Evolutionary conservation across 2,113 vertebrate species (phyloP), one percentile per base, ranked within the genome.

Genomic region (Alligator sinensis): DNA sequence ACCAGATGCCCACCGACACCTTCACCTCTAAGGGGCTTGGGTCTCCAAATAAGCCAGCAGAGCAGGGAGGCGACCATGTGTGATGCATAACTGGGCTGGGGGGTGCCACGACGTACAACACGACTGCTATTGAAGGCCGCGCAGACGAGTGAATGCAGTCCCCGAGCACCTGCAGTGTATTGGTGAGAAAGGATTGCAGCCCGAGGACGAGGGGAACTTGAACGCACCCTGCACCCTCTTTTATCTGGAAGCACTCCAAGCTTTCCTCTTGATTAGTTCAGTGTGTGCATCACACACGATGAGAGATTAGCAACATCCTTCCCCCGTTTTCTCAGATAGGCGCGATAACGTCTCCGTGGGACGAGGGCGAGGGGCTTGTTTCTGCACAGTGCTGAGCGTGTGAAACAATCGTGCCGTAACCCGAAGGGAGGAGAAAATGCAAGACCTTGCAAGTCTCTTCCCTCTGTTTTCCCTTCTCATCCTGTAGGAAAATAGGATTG

Each of bases 171-270:
- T 95, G 96, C 66, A 9, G 79, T 30, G 61, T n/a, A 13, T 16
- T 25, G 92, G 86, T 17, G 80, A 22, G 4, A 5, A 80, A 90
- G 68, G 27, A 80, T 4, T 0, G 64, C 80, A 76, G 94, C 96
- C 90, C 19, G 1, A 1, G 70, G 93, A 95, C 91, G 17, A 72
- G 3, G 15, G 57, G 89, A 91, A 64, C 3, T 11, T 0, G 3
- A 25, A 72, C 0, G 59, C 24, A 77, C 76, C 86, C 83, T 3
- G 4, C 22, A 2, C 55, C 89, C 80, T 66, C 62, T 54, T 80
- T 64, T 60, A 3, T 16, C 17, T 93, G 92, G 93, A 96, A 76
- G 6, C 2, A 11, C 62, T 68, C 95, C 97, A 96, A 81, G 80
- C 76, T 64, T 86, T 80, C 87, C 74, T 0, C 5, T 27, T 2